Evolutionary conservation across 1,140 invertebrate genomes (phyloP).

Genomic region (Maniola jurtina): DNA sequence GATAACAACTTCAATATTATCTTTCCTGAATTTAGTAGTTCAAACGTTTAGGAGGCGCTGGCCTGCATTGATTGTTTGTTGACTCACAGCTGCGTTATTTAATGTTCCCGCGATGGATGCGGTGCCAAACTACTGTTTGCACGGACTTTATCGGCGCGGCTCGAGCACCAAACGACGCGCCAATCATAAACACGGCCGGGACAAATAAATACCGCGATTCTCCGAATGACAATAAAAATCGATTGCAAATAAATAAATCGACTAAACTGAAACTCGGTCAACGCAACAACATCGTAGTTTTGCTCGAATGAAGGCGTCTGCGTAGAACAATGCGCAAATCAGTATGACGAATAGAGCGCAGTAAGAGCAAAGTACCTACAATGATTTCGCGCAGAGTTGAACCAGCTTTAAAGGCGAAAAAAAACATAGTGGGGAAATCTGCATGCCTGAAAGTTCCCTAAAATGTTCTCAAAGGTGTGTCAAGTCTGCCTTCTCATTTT

Average conservation of each 20-base stretch:
- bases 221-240: neutral
- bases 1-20: no score
- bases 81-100: conserved; percentile 2
- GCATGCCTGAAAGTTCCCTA: no score
- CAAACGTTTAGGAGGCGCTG: neutral
- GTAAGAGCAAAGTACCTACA: no score
- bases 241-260: neutral
- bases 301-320: no score
- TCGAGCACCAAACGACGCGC: neutral
- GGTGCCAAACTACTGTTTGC: conserved; percentile 5
- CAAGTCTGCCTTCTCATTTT: no score
- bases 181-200: neutral
- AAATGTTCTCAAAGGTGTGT: no score
- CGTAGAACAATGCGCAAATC: no score
- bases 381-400: no score
- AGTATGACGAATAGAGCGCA: no score
- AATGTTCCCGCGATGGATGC: neutral
- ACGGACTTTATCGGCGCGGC: neutral
- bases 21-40: neutral
- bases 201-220: neutral
- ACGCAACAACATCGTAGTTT: neutral
- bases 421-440: no score
- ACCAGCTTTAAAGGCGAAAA: no score
- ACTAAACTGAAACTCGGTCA: neutral
- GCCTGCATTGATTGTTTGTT: conserved; percentile 5